Conservation (phyloP, 92 coral and sea anemone species). For the Ricordea florida region DNA sequence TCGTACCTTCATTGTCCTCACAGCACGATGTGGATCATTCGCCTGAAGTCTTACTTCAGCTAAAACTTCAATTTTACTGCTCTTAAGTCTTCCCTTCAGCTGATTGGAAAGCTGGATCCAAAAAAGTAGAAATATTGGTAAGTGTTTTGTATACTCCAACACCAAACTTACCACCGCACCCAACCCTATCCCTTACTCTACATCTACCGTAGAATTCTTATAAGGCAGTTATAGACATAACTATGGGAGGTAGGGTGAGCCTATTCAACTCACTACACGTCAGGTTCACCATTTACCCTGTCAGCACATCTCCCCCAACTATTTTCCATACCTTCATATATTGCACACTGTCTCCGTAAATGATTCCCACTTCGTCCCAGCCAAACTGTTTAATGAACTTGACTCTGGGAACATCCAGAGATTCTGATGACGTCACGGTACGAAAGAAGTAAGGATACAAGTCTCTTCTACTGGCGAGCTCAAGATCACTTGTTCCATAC, state of each 20-base stretch:
- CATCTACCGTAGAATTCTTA: too few species aligned
- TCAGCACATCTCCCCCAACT: neutral
- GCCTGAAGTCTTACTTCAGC: conserved; percentile 86
- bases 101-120: conserved; percentile 80
- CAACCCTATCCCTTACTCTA: too few species aligned
- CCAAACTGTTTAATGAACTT: conserved; percentile 55
- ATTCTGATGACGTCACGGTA: conserved; percentile 55
- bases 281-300: neutral
- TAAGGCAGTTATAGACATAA: neutral
- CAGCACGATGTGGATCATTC: conserved; percentile 78
- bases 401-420: conserved; percentile 70
- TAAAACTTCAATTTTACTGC: conserved; percentile 66
- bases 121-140: neutral
- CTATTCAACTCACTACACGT: neutral
- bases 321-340: conserved; percentile 50
- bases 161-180: too few species aligned
- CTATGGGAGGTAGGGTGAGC: too few species aligned
- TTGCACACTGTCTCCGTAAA: conserved; percentile 65
- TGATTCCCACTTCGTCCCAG: conserved; percentile 90
- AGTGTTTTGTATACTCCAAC: neutral
- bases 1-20: conserved; percentile 80
- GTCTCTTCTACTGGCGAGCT: conserved; percentile 65
- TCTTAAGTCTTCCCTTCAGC: conserved; percentile 47
- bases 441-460: conserved; percentile 90
- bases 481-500: conserved; percentile 78